Conservation (phyloP, 2,888 invertebrate species). For the Brachypalpus laphriformis region DNA sequence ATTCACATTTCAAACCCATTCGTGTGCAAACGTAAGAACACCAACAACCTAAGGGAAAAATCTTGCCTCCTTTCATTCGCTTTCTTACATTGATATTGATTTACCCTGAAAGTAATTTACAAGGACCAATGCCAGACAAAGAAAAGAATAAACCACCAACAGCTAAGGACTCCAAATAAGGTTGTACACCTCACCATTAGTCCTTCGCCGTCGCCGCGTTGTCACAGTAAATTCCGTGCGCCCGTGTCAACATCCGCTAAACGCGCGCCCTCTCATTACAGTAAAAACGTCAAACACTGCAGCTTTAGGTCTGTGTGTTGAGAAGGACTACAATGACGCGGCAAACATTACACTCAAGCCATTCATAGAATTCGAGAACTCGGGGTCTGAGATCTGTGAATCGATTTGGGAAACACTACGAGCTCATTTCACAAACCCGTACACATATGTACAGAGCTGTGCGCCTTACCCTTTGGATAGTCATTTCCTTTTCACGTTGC, state of each 20-base stretch:
- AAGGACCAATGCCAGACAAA: constrained; percentile 55
- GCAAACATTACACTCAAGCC: constrained; percentile 42
- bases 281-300: constrained; percentile 44
- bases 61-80: neutral
- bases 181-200: constrained; percentile 38
- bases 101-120: constrained; percentile 62
- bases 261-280: constrained; percentile 38
- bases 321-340: constrained; percentile 43
- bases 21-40: constrained; percentile 45
- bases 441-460: neutral
- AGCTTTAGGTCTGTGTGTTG: constrained; percentile 10
- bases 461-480: constrained; percentile 40
- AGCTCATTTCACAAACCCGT: constrained; percentile 39
- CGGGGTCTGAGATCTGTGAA: constrained; percentile 33
- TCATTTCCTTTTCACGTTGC: constrained; percentile 33
- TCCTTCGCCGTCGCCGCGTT: constrained; percentile 62
- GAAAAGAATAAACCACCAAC: constrained; percentile 68
- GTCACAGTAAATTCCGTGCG: constrained; percentile 75
- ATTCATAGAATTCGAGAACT: constrained; percentile 35
- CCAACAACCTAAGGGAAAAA: constrained; percentile 44
- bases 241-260: constrained; percentile 76
- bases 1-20: constrained; percentile 46
- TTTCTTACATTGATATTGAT: constrained; percentile 54
- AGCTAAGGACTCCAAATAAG: constrained; percentile 54
- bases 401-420: constrained; percentile 37